These are phyloP conservation scores for Drosophila takahashii DNA, from an alignment of 1,140 invertebrate genomes.

Conservation along the genomic window DNA sequence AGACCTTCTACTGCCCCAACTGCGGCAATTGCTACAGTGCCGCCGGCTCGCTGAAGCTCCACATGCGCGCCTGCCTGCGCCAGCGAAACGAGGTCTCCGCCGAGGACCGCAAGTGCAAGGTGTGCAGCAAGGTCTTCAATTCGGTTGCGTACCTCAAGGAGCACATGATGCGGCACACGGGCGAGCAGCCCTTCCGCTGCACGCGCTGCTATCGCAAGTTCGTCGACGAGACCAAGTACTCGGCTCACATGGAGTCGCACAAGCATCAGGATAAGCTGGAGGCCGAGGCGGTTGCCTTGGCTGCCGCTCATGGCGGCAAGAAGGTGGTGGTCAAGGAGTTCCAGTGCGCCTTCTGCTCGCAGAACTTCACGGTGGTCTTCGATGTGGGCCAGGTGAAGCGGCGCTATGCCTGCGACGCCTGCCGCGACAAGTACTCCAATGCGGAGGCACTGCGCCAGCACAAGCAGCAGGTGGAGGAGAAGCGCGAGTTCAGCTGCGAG, in stretches of 20 bases:
- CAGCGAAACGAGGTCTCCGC: constrained; percentile 69
- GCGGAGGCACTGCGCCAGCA: constrained; percentile 77
- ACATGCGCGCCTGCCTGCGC: constrained; percentile 81
- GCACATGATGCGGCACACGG: constrained; percentile 82
- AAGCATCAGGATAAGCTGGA: constrained; percentile 80
- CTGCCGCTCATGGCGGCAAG: constrained; percentile 74
- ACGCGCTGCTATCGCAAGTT: constrained; percentile 82
- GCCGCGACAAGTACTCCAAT: constrained; percentile 83
- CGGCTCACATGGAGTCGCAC: constrained; percentile 77
- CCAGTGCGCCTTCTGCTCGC: constrained; percentile 75
- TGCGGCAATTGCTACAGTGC: constrained; percentile 83
- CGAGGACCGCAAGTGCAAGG: constrained; percentile 79
- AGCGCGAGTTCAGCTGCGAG: constrained; percentile 78
- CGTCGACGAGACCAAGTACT: constrained; percentile 72
- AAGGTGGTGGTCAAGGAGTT: constrained; percentile 83
- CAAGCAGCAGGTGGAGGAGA: constrained; percentile 79
- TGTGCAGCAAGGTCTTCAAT: constrained; percentile 82
- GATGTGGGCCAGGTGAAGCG: constrained; percentile 81
- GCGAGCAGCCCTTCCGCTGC: constrained; percentile 80
- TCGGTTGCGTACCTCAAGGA: constrained; percentile 82
- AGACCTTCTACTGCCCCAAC: constrained; percentile 82
- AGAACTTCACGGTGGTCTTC: constrained; percentile 81
- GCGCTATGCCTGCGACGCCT: constrained; percentile 78
- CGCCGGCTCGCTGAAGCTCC: constrained; percentile 78
- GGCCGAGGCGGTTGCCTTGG: constrained; percentile 72